A percentile compares a stretch with the other conserved stretches of the same genome.
These are phyloP conservation scores for Pseudonaja textilis DNA, from an alignment of 2,113 vertebrate species.

Conservation along the genomic window DNA sequence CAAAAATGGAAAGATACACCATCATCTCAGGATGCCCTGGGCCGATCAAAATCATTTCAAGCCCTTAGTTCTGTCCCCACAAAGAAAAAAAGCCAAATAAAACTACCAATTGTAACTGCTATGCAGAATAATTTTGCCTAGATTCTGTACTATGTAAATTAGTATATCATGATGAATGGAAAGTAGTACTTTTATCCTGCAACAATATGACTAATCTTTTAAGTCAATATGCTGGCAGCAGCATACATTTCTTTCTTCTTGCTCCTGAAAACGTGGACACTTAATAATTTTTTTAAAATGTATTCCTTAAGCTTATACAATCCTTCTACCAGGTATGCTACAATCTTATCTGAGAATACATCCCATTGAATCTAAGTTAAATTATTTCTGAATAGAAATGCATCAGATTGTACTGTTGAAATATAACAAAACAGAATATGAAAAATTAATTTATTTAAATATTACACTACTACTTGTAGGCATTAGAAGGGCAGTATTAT, in stretches of 20 bases:
- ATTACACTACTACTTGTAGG: background rate
- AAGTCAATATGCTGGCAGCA: background rate
- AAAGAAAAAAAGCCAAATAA: background rate
- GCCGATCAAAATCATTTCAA: background rate
- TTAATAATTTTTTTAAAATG: background rate
- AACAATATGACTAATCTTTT: background rate
- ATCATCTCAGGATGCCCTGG: background rate
- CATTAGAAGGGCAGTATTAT: background rate
- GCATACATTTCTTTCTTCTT: background rate
- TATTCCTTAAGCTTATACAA: background rate
- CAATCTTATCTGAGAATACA: background rate
- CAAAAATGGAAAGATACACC: background rate
- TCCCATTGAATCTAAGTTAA: background rate
- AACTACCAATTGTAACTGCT: background rate
- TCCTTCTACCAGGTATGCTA: background rate
- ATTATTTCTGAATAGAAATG: background rate
- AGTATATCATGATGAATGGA: background rate
- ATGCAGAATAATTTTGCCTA: background rate
- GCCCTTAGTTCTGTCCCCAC: background rate
- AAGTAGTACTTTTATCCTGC: background rate
- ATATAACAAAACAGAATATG: background rate
- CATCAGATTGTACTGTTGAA: background rate
- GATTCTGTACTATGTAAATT: background rate
- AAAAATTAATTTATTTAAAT: background rate
- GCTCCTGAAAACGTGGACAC: background rate